Evolutionary conservation across 2,113 vertebrate genomes (phyloP).

Genomic region (Chaetodon auriga): DNA sequence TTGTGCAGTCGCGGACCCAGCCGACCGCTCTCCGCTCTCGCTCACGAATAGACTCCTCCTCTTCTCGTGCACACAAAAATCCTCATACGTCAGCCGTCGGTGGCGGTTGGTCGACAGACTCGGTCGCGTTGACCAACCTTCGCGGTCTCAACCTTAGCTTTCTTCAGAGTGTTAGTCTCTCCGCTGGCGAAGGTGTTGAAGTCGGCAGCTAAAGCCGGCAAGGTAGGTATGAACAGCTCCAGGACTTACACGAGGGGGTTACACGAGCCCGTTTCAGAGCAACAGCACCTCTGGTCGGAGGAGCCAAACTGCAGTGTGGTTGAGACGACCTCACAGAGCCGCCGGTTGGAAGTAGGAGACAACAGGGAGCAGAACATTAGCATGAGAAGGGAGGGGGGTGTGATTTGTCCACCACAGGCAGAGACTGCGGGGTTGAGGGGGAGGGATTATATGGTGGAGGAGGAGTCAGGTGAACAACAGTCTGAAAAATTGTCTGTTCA

Average conservation of each 20-base stretch:
- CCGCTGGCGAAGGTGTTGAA: conserved; percentile 6
- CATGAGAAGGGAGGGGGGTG: conserved; percentile 51
- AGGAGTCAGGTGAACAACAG: conserved; percentile 60
- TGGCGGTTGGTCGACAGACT: conserved; percentile 32
- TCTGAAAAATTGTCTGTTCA: conserved; percentile 29
- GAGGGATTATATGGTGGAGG: conserved; percentile 54
- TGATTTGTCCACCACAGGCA: conserved; percentile 17
- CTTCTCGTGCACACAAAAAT: conserved; percentile 48
- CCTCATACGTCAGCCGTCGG: conserved; percentile 45
- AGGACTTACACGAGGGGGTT: neutral
- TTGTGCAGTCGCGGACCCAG: conserved; percentile 17
- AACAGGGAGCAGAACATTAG: conserved; percentile 55
- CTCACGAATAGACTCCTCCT: conserved; percentile 72
- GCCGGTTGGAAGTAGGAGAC: conserved; percentile 36
- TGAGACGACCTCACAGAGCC: conserved; percentile 38
- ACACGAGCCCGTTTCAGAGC: conserved; percentile 4
- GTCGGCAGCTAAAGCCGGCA: conserved; percentile 42
- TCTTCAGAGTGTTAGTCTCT: neutral
- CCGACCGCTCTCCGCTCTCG: conserved; percentile 1
- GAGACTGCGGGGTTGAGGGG: conserved; percentile 37
- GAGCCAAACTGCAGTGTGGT: conserved; percentile 34
- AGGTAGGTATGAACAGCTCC: conserved; percentile 55
- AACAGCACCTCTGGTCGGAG: conserved; percentile 35
- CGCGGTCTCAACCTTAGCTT: neutral
- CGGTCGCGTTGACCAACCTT: conserved; percentile 16